Base-by-base conservation (phyloP, 2,113 vertebrate genomes). In the Seriola rivoliana region DNA sequence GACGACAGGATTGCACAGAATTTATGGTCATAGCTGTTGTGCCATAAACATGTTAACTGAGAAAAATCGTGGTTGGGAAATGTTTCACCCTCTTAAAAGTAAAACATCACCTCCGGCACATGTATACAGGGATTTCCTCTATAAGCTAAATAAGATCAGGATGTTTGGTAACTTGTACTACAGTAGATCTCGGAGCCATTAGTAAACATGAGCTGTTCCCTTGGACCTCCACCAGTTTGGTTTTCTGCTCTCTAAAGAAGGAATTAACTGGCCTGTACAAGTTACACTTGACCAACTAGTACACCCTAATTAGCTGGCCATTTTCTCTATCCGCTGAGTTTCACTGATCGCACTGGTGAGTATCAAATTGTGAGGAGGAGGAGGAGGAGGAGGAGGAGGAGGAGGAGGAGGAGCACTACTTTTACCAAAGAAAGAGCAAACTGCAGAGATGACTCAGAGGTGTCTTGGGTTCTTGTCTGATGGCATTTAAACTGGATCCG, bases 211-310 rank as follows among this genome's bases (percentile, higher is more conserved):
- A 65, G 5, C 21, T 1, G 8, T 57, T 3, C 23, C 48, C 19
- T 14, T 32, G 34, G 65, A 62, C 16, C 11, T 69, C 19, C 40
- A 25, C 21, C 13, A 50, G 16, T 38, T 63, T 64, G 5, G 11
- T 54, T 82, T 70, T 60, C 40, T 34, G 10, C 55, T 42, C 34
- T 48, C 71, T 1, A 12, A 25, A 71, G 68, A 58, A n/a, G 12
- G 48, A 52, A 64, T 68, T 36, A 78, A 44, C 48, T 50, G 19
- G 29, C 44, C 59, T 71, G 9, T 52, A 32, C 13, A 38, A 38
- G 59, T 71, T 38, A 80, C 59, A 71, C 70, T 75, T 62, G 59
- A 71, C 38, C 59, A 78, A 38, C 34, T 54, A 65, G 36, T n/a
- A 29, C 23, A 21, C n/a, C 14, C 42, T 67, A 70, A 72, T 76